phyloP scores from a whole-genome alignment of 2,888 invertebrate genomes.

The Oasisia sp. region DNA sequence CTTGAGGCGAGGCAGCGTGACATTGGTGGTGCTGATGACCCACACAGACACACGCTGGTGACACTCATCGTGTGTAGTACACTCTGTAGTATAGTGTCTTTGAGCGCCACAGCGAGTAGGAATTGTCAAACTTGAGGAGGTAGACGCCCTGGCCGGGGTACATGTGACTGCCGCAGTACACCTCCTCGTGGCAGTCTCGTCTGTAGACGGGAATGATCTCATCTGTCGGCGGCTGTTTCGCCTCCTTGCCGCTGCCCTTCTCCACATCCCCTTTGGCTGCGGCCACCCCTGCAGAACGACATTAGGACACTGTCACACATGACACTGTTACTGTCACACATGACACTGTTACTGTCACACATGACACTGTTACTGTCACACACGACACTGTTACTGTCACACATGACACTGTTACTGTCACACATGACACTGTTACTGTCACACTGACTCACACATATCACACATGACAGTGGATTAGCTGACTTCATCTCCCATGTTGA shows the following conservation, averaged over 20 bases:
- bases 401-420: not conserved
- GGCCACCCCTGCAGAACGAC: not conserved
- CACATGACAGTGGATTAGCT: too few relatives aligned
- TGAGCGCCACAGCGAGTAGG: slow-evolving; percentile 98
- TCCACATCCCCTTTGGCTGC: slow-evolving; percentile 72
- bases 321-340: not conserved
- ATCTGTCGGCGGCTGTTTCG: slow-evolving; percentile 72
- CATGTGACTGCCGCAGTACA: slow-evolving; percentile 95
- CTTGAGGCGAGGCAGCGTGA: not conserved
- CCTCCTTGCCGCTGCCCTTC: slow-evolving; percentile 66
- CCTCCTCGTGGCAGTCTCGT: slow-evolving; percentile 95
- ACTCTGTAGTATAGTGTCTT: slow-evolving; percentile 99
- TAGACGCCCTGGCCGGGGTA: slow-evolving; percentile 98
- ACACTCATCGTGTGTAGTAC: slow-evolving; percentile 78
- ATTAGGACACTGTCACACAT: not conserved
- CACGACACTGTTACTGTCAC: not conserved
- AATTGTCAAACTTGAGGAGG: slow-evolving; percentile 98
- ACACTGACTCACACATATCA: too few relatives aligned
- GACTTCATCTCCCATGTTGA: too few relatives aligned
- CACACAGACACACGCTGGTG: not conserved
- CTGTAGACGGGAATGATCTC: slow-evolving; percentile 94
- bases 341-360: not conserved
- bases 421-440: too few relatives aligned
- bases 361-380: slow-evolving; percentile 1
- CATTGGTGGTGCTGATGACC: not conserved